Evolutionary conservation across 2,797 vertebrate species (phyloP).

Genomic region (Micromesistius poutassou): DNA sequence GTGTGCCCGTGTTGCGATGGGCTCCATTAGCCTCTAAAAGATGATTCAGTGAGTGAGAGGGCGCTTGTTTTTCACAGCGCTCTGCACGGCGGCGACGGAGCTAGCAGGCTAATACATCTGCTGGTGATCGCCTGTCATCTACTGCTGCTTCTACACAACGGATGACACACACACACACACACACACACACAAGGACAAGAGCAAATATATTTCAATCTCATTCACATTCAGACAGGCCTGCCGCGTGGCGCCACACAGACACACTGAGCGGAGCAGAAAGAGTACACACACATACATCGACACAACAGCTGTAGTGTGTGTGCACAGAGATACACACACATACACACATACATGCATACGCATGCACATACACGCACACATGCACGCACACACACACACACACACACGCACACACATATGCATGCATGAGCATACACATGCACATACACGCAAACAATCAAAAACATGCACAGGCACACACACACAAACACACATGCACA

Average conservation of each 20-base stretch:
- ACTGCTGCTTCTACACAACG: too few species aligned
- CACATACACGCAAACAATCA: conserved; percentile 1
- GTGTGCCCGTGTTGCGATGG: too few species aligned
- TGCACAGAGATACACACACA: neutral
- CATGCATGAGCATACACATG: neutral
- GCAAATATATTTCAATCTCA: neutral
- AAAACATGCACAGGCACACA: neutral
- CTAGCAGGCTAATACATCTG: too few species aligned
- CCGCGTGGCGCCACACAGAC: neutral
- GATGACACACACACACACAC: neutral
- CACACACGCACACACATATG: conserved; percentile 8
- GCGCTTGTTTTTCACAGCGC: too few species aligned
- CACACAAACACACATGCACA: neutral
- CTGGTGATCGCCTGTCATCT: too few species aligned
- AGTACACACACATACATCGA: too few species aligned
- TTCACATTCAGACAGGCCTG: neutral
- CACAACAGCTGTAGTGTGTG: too few species aligned
- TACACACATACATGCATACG: neutral
- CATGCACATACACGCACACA: neutral
- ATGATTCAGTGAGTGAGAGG: too few species aligned
- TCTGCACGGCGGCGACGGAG: too few species aligned
- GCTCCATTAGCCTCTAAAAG: too few species aligned
- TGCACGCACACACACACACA: conserved; percentile 8
- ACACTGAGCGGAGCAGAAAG: neutral
- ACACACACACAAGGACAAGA: neutral